phyloP scores from a whole-genome alignment of 1,140 invertebrate genomes.

The Druon quercuslanigerum region DNA sequence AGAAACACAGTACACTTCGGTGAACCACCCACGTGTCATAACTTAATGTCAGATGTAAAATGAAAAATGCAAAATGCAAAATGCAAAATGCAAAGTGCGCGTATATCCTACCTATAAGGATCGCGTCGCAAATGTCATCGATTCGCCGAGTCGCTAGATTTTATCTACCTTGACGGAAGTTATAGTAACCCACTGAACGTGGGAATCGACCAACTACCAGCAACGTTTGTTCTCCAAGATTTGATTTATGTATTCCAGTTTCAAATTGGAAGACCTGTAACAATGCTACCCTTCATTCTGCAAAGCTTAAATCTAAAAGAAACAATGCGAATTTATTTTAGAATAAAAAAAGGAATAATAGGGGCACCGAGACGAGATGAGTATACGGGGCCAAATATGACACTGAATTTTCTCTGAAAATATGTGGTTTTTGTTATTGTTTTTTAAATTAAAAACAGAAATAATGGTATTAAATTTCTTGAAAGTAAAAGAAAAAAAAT shows the following conservation, averaged over 20 bases:
- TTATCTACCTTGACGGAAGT: constrained; percentile 57
- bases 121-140: constrained; percentile 48
- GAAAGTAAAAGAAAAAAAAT: too few relatives aligned
- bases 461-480: too few relatives aligned
- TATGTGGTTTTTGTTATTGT: too few relatives aligned
- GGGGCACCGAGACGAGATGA: too few relatives aligned
- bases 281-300: not conserved
- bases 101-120: constrained; percentile 37
- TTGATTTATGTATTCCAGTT: constrained; percentile 9
- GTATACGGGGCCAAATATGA: too few relatives aligned
- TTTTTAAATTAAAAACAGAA: too few relatives aligned
- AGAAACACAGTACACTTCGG: constrained; percentile 41
- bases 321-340: too few relatives aligned
- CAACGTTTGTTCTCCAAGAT: not conserved
- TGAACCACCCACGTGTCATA: constrained; percentile 58
- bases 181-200: constrained; percentile 62
- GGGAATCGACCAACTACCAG: constrained; percentile 55
- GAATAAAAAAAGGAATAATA: too few relatives aligned
- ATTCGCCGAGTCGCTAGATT: constrained; percentile 56
- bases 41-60: constrained; percentile 46
- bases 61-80: too few relatives aligned
- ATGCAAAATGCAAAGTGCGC: constrained; percentile 46
- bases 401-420: too few relatives aligned
- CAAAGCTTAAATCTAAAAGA: too few relatives aligned
- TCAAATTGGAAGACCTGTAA: not conserved